A percentile compares a stretch with the other conserved stretches of the same genome.
These are phyloP conservation scores for Athalia cordata DNA, from an alignment of 2,888 invertebrate species.

Conservation along the genomic window DNA sequence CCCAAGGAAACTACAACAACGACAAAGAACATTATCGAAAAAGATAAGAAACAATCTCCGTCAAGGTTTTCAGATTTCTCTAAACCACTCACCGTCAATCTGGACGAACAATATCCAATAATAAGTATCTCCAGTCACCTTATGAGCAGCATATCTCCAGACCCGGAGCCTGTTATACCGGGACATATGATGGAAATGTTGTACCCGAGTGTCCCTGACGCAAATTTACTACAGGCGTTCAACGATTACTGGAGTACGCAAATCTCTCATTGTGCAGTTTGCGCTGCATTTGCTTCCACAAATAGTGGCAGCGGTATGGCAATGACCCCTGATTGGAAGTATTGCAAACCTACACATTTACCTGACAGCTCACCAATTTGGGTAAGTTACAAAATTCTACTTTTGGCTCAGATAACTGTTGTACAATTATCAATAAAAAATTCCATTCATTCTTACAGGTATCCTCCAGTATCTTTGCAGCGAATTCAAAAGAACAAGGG, in stretches of 20 bases:
- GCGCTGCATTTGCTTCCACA: conserved; percentile 74
- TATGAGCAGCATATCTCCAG: not conserved
- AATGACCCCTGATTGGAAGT: conserved; percentile 70
- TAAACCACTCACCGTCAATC: not conserved
- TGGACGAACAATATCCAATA: not conserved
- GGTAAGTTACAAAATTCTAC: conserved; percentile 57
- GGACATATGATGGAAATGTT: conserved; percentile 72
- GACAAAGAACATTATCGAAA: not conserved
- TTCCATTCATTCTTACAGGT: conserved; percentile 56
- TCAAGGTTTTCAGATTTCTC: not conserved
- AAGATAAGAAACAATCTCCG: conserved; percentile 1
- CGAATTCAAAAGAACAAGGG: conserved; percentile 69
- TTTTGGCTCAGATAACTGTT: not conserved
- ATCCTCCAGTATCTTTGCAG: conserved; percentile 67
- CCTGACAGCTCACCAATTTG: conserved; percentile 71
- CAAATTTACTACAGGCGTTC: conserved; percentile 73
- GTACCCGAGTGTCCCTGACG: conserved; percentile 70
- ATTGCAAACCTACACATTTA: conserved; percentile 66
- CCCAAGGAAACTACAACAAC: not conserved
- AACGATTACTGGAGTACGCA: conserved; percentile 75
- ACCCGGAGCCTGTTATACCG: conserved; percentile 57
- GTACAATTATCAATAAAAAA: not conserved
- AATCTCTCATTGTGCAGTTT: conserved; percentile 78
- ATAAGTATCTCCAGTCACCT: not conserved
- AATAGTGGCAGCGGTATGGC: conserved; percentile 61